Evolutionary conservation across 1,140 invertebrate genomes (phyloP).

Genomic region (Drosophila asahinai): DNA sequence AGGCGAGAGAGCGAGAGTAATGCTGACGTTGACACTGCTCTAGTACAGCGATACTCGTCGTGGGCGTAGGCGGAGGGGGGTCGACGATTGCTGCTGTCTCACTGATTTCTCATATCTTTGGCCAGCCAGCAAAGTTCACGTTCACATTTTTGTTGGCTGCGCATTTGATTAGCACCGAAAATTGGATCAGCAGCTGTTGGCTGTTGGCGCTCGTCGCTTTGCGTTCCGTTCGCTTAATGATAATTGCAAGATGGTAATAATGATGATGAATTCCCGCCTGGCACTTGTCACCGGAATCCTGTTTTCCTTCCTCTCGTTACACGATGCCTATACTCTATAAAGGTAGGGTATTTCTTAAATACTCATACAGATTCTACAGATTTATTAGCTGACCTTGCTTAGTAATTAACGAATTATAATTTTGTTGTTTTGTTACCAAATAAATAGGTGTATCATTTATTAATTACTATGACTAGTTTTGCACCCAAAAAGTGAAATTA

Average conservation of each 20-base stretch:
- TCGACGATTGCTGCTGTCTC: background rate
- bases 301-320: constrained; percentile 3
- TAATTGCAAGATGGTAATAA: constrained; percentile 11
- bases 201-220: constrained; percentile 28
- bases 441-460: background rate
- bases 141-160: constrained; percentile 33
- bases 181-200: constrained; percentile 50
- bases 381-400: too few species aligned
- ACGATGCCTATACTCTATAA: background rate
- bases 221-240: constrained; percentile 11
- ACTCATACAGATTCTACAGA: too few species aligned
- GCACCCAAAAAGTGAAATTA: background rate
- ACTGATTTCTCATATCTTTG: constrained; percentile 34
- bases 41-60: constrained; percentile 16
- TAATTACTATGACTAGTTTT: background rate
- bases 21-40: constrained; percentile 55
- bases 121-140: constrained; percentile 40
- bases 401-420: too few species aligned
- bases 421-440: background rate
- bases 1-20: constrained; percentile 21
- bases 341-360: background rate
- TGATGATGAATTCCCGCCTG: constrained; percentile 16
- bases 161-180: constrained; percentile 49
- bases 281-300: constrained; percentile 23
- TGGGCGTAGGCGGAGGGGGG: constrained; percentile 4